Base-by-base conservation (phyloP, 2,797 vertebrate genomes). In the Neostethus bicornis region DNA sequence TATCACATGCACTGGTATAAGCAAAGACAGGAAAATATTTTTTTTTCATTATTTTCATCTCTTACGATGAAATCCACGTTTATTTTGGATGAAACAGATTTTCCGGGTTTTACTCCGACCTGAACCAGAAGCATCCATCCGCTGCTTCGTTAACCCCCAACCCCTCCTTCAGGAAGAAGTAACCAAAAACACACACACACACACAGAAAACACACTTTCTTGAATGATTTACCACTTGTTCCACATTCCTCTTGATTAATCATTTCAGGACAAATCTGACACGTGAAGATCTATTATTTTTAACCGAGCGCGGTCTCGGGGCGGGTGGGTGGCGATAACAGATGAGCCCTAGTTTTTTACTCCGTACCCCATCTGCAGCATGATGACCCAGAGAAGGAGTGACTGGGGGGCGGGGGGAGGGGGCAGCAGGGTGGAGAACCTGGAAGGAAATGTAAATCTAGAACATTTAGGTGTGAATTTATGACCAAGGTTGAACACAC, bases 301-400 rank as follows among this genome's bases (percentile, higher is more conserved):
- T 53, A 25, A 41, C 25, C 5, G 28, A 23, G 43, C 28, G 7
- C 2, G 0, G 14, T 37, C 37, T 53, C 54, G 23, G 24, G 47
- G 19, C 58, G 14, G 21, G 31, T 45, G 56, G 47, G 61, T 63
- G 51, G 61, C 31, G 51, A 58, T 83, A 79, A 87, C 69, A 81
- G 83, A 85, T 82, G 83, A 89, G 86, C 68, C 86, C 88, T 86
- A 89, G 71, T 85, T n/a, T 90, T 78, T 80, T 51, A 46, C 58
- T 81, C 63, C 64, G 70, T 67, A 79, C 61, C 84, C 80, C 77
- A 85, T 84, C 80, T 89, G 52, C 55, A 72, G 72, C 62, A 73
- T 59, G 80, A 85, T 73, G 76, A 80, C 75, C 85, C 72, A 77
- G 64, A 80, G 74, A 70, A 52, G 60, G 61, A 70, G 38, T 17